These are phyloP conservation scores for Prosapia bicincta DNA, from an alignment of 2,888 invertebrate genomes.

Conservation along the genomic window DNA sequence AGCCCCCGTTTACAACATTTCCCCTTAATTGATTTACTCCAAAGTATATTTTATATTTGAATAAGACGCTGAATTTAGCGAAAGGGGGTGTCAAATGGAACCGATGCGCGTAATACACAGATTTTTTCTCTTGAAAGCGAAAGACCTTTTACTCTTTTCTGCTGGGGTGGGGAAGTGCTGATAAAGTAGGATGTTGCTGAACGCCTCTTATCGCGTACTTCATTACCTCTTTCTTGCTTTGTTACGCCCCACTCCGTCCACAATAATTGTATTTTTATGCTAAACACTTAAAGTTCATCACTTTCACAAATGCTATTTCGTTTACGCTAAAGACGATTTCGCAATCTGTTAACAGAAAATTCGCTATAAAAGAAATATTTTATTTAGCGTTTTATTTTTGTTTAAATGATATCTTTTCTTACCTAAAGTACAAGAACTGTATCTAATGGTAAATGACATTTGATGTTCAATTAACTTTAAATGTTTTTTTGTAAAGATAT, in stretches of 20 bases:
- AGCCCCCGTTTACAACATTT: neutral
- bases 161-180: neutral
- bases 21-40: neutral
- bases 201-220: neutral
- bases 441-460: too few species aligned
- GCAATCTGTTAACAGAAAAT: neutral
- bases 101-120: neutral
- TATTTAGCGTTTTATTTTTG: too few species aligned
- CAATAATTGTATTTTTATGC: neutral
- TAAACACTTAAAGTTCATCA: neutral
- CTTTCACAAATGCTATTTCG: neutral
- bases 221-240: neutral
- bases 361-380: too few species aligned
- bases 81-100: neutral
- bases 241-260: neutral
- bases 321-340: neutral
- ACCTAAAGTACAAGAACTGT: too few species aligned
- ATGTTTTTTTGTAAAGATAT: too few species aligned
- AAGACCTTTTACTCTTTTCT: neutral
- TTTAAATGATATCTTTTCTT: too few species aligned
- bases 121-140: neutral
- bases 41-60: conserved; percentile 1
- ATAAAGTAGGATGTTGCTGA: neutral
- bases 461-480: too few species aligned
- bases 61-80: neutral